phyloP scores from a whole-genome alignment of 2,888 invertebrate species.

The Rhagonycha lutea region DNA sequence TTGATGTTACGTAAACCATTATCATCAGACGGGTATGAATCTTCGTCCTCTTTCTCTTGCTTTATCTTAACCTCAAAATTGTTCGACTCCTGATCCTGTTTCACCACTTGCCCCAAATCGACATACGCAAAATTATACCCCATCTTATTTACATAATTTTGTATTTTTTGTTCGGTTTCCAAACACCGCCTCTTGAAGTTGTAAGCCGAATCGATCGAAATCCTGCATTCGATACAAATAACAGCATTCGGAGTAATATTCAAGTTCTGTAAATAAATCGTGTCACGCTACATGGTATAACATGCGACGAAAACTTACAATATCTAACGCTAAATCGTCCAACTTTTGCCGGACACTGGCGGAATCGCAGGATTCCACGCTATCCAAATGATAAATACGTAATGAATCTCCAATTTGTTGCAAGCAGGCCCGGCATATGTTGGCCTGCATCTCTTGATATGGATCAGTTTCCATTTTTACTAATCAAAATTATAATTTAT shows the following conservation, averaged over 20 bases:
- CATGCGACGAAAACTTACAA: not conserved
- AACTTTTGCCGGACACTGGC: slow-evolving; percentile 5
- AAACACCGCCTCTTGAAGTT: not conserved
- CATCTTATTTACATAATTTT: slow-evolving; percentile 5
- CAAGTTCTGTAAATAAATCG: not conserved
- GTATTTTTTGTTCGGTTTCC: slow-evolving; percentile 3
- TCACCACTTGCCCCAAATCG: slow-evolving; percentile 12
- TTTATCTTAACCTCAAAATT: not conserved
- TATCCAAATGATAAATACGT: not conserved
- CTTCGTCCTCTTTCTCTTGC: not conserved
- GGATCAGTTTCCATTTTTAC: slow-evolving; percentile 4
- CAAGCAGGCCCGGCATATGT: slow-evolving; percentile 6
- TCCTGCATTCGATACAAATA: not conserved
- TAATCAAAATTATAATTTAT: not conserved
- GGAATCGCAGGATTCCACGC: not conserved
- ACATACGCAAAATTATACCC: not conserved
- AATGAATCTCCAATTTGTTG: slow-evolving; percentile 2
- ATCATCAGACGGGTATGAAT: not conserved
- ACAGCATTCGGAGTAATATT: not conserved
- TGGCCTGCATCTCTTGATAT: not conserved
- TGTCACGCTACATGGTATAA: not conserved
- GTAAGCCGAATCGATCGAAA: not conserved
- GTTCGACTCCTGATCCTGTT: not conserved
- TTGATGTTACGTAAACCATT: not conserved
- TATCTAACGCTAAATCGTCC: not conserved